Evolutionary conservation across 2,113 vertebrate genomes (phyloP).

Genomic region (Meriones unguiculatus): DNA sequence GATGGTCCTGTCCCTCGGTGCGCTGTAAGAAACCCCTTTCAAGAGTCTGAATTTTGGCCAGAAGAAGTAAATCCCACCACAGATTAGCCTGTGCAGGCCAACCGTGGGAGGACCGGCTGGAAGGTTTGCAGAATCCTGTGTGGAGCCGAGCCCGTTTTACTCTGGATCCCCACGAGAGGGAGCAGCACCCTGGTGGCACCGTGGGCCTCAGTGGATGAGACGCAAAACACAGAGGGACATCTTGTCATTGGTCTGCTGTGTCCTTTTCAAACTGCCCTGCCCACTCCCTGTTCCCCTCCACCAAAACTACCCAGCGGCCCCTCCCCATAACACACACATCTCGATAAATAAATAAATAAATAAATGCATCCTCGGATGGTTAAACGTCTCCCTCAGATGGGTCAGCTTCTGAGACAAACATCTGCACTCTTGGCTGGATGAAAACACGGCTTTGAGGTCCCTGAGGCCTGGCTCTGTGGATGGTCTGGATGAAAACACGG

Average conservation of each 20-base stretch:
- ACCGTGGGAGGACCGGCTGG: rapidly evolving
- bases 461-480: slow-evolving; percentile 67
- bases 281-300: not conserved
- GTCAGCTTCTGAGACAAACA: slow-evolving; percentile 69
- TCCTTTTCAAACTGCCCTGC: not conserved
- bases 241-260: not conserved
- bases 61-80: not conserved
- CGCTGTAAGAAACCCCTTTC: not conserved
- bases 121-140: not conserved
- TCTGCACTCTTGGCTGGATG: slow-evolving; percentile 43
- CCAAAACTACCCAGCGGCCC: not conserved
- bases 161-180: slow-evolving; percentile 37
- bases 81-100: not conserved
- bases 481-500: not conserved
- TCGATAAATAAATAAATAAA: slow-evolving; percentile 88
- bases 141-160: not conserved
- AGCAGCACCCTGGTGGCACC: slow-evolving; percentile 10
- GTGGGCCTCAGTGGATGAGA: slow-evolving; percentile 71
- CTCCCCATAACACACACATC: not conserved
- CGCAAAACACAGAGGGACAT: slow-evolving; percentile 48
- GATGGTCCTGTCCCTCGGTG: slow-evolving; percentile 23
- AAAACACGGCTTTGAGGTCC: slow-evolving; percentile 45
- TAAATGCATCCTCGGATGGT: slow-evolving; percentile 80
- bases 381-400: slow-evolving; percentile 58
- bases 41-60: not conserved